A percentile compares a stretch with the other conserved stretches of the same genome.
These are phyloP conservation scores for Misgurnus anguillicaudatus DNA, from an alignment of 2,113 vertebrate genomes.

Conservation along the genomic window DNA sequence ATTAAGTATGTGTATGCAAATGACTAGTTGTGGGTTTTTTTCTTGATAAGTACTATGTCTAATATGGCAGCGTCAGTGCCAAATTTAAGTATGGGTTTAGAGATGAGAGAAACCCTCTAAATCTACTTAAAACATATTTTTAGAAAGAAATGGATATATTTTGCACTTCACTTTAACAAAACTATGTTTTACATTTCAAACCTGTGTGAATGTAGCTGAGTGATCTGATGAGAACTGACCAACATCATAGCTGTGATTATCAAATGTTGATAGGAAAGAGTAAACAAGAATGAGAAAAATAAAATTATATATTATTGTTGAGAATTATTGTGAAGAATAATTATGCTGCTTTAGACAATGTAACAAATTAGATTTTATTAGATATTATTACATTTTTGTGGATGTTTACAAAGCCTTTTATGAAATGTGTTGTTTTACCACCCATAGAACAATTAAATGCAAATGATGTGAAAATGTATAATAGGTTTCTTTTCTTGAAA, in stretches of 20 bases:
- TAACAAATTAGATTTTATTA: background rate
- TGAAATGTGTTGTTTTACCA: constrained; percentile 37
- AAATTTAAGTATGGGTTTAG: too few species aligned
- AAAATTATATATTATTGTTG: background rate
- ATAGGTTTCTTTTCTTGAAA: constrained; percentile 11
- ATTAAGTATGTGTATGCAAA: too few species aligned
- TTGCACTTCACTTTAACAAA: background rate
- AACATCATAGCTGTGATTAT: background rate
- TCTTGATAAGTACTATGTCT: too few species aligned
- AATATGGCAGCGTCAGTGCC: too few species aligned
- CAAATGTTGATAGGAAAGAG: background rate
- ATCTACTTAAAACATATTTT: too few species aligned
- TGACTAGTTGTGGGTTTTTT: too few species aligned
- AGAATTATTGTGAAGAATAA: background rate
- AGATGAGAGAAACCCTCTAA: too few species aligned
- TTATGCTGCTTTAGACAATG: background rate
- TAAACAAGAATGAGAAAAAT: background rate
- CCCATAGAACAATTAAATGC: background rate
- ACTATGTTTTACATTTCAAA: constrained; percentile 14
- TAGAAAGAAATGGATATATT: too few species aligned
- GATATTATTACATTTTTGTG: constrained; percentile 16
- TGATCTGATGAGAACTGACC: background rate
- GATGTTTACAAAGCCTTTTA: constrained; percentile 9
- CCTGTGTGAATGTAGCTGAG: background rate
- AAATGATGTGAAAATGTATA: background rate